These are phyloP conservation scores for Crotophaga sulcirostris DNA, from an alignment of 2,113 vertebrate genomes.

Conservation along the genomic window DNA sequence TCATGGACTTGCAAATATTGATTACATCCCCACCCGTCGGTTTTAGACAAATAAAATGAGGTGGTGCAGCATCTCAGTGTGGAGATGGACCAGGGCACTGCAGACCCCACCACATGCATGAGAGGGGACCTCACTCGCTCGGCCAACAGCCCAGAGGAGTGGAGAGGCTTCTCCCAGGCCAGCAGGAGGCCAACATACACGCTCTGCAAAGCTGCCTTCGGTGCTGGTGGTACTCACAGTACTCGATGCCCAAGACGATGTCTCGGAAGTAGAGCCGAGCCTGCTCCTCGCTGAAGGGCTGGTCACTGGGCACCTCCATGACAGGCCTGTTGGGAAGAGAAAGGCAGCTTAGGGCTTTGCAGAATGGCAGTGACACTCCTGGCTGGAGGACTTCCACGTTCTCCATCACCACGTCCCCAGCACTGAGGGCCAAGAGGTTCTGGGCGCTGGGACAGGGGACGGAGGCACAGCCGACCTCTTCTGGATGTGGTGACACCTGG, in stretches of 20 bases:
- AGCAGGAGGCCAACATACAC: rapidly evolving
- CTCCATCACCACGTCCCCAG: background rate
- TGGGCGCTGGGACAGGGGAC: background rate
- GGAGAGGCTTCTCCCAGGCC: rapidly evolving
- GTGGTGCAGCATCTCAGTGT: background rate
- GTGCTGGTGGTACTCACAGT: conserved; percentile 83
- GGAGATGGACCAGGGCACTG: background rate
- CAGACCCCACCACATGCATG: background rate
- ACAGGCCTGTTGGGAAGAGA: conserved; percentile 81
- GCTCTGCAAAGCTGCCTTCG: background rate
- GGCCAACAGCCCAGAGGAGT: background rate
- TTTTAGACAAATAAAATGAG: background rate
- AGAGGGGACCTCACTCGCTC: rapidly evolving
- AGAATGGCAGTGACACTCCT: background rate
- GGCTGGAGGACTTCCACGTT: background rate
- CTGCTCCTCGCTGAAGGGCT: conserved; percentile 88
- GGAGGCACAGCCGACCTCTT: rapidly evolving
- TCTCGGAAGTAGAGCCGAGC: conserved; percentile 91
- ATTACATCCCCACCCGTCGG: background rate
- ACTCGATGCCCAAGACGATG: conserved; percentile 94
- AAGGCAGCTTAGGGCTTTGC: background rate
- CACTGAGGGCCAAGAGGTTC: background rate
- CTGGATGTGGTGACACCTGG: rapidly evolving
- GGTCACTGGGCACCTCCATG: conserved; percentile 94
- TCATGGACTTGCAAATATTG: background rate